These are phyloP conservation scores for Prosopocoilus inquinatus DNA, from an alignment of 2,888 invertebrate genomes.

Conservation along the genomic window DNA sequence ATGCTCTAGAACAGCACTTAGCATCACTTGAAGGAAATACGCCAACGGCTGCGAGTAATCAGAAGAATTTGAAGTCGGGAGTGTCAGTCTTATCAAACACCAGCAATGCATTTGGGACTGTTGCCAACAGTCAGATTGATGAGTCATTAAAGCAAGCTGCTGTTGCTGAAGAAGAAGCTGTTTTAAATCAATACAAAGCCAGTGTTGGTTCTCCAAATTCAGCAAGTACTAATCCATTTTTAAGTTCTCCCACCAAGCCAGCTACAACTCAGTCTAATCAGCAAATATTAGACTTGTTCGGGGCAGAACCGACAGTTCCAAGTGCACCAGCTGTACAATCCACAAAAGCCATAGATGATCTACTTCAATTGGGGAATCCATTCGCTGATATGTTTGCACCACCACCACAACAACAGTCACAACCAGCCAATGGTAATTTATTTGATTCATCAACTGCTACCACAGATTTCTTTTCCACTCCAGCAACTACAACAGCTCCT, in stretches of 20 bases:
- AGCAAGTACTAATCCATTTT: conserved; percentile 81
- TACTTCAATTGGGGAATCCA: conserved; percentile 85
- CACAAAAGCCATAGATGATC: conserved; percentile 80
- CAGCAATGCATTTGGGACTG: conserved; percentile 84
- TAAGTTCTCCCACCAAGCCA: conserved; percentile 62
- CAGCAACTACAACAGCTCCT: conserved; percentile 39
- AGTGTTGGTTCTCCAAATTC: conserved; percentile 77
- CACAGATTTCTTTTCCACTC: conserved; percentile 22
- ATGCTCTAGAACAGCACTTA: conserved; percentile 96
- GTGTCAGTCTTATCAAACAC: conserved; percentile 86
- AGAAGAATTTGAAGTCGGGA: conserved; percentile 87
- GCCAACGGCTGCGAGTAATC: conserved; percentile 81
- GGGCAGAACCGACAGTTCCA: conserved; percentile 55
- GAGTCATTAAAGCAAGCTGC: conserved; percentile 84
- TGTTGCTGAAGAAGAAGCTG: conserved; percentile 94
- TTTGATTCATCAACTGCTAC: conserved; percentile 31
- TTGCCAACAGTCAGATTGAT: conserved; percentile 77
- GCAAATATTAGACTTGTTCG: conserved; percentile 80
- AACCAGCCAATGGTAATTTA: conserved; percentile 36
- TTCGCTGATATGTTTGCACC: conserved; percentile 71
- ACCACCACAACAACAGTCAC: conserved; percentile 7
- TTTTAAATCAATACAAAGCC: conserved; percentile 92
- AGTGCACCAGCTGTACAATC: conserved; percentile 44
- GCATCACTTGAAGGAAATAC: conserved; percentile 92
- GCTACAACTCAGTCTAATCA: conserved; percentile 43